A percentile compares a stretch with the other conserved stretches of the same genome.
These are phyloP conservation scores for Cephalotes varians DNA, from an alignment of 2,888 invertebrate genomes.

Conservation along the genomic window DNA sequence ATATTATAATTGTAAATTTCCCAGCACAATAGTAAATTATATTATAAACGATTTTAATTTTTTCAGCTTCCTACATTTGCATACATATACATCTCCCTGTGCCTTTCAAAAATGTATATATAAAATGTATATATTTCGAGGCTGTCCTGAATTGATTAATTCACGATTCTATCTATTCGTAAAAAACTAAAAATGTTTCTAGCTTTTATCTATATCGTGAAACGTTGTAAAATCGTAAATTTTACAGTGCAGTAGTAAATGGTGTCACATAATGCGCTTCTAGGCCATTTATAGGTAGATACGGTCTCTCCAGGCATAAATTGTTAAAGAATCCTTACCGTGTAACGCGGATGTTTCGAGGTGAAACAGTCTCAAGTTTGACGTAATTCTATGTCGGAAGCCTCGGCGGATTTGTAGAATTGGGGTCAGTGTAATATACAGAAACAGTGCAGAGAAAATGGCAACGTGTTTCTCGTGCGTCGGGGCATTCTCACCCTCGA, in stretches of 20 bases:
- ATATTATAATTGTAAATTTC: background rate
- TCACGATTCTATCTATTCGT: background rate
- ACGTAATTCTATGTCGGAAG: conserved; percentile 34
- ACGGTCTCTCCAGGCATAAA: conserved; percentile 18
- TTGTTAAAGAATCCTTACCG: conserved; percentile 19
- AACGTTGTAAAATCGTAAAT: background rate
- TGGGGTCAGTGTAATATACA: conserved; percentile 39
- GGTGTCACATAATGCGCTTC: conserved; percentile 14
- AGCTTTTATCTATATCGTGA: background rate
- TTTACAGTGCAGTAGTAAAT: background rate
- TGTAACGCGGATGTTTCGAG: conserved; percentile 8
- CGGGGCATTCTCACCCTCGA: conserved; percentile 48
- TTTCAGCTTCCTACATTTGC: background rate
- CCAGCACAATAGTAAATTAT: background rate
- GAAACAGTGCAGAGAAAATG: conserved; percentile 9
- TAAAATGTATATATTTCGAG: background rate
- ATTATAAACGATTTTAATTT: background rate
- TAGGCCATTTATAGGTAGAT: conserved; percentile 8
- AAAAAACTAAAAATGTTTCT: background rate
- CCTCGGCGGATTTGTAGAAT: conserved; percentile 39
- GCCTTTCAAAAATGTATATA: background rate
- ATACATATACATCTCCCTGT: background rate
- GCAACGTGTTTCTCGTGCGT: conserved; percentile 35
- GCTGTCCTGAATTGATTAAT: background rate
- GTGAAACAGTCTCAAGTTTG: conserved; percentile 36